phyloP scores from a whole-genome alignment of 2,113 vertebrate species.

The Gopherus evgoodei region DNA sequence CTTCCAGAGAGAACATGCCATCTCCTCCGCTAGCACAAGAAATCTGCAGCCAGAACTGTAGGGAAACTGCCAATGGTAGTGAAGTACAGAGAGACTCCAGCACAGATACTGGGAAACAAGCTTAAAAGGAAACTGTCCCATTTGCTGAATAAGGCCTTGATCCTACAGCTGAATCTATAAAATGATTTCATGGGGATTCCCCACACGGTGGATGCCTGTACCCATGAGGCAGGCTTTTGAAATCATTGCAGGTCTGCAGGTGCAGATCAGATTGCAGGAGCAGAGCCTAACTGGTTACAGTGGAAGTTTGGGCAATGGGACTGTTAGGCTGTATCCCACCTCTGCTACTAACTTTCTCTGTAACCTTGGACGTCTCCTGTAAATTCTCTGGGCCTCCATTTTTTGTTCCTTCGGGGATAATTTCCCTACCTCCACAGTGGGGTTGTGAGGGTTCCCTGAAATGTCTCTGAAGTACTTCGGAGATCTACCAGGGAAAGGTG shows the following conservation, averaged over 20 bases:
- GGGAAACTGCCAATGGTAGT: neutral
- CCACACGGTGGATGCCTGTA: accelerated
- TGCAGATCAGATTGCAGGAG: no score
- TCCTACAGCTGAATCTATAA: neutral
- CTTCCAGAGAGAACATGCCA: neutral
- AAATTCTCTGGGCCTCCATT: neutral
- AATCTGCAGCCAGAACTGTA: neutral
- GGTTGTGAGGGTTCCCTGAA: neutral
- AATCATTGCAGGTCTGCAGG: no score
- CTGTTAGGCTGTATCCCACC: neutral
- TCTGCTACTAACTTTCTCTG: neutral
- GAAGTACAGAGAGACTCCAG: neutral
- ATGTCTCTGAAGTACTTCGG: neutral
- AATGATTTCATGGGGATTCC: neutral
- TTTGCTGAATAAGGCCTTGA: neutral
- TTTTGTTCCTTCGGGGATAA: neutral
- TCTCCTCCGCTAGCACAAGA: neutral
- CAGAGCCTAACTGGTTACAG: no score
- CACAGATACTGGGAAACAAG: neutral
- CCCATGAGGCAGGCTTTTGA: no score
- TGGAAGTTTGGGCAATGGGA: no score
- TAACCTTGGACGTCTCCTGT: neutral
- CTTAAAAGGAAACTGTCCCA: neutral
- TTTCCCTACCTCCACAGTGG: neutral
- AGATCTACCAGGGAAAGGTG: neutral